A percentile compares a stretch with the other conserved stretches of the same genome.
These are phyloP conservation scores for Hippocampus mohnikei DNA, from an alignment of 2,113 vertebrate species.

Conservation along the genomic window DNA sequence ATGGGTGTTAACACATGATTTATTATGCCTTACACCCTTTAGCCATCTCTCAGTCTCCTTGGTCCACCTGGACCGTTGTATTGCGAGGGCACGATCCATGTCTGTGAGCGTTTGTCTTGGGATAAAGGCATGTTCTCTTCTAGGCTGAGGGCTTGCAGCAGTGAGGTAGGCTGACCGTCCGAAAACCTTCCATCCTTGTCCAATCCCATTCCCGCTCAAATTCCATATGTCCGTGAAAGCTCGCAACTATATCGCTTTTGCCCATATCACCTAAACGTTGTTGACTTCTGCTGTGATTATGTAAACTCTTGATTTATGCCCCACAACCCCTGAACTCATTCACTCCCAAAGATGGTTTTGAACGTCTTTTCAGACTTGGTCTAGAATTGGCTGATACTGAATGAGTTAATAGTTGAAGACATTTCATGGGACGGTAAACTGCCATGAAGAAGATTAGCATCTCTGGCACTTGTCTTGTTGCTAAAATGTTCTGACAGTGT, in stretches of 20 bases:
- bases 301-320: not conserved
- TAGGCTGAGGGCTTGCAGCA: slow-evolving; percentile 60
- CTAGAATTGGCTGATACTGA: too few species aligned
- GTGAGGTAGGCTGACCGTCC: slow-evolving; percentile 65
- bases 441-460: not conserved
- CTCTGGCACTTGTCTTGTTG: not conserved
- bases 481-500: not conserved
- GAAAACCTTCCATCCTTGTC: slow-evolving; percentile 39
- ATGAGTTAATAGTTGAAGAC: not conserved
- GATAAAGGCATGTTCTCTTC: slow-evolving; percentile 45
- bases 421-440: not conserved
- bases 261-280: not conserved
- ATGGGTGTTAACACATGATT: slow-evolving; percentile 62
- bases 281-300: not conserved
- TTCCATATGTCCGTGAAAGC: slow-evolving; percentile 36
- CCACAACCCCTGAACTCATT: not conserved
- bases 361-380: too few species aligned
- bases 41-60: slow-evolving; percentile 68
- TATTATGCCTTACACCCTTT: slow-evolving; percentile 72
- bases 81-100: slow-evolving; percentile 46
- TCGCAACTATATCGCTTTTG: not conserved
- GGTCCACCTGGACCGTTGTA: slow-evolving; percentile 57
- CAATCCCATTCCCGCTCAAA: slow-evolving; percentile 41
- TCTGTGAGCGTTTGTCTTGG: slow-evolving; percentile 63
- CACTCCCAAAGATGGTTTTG: too few species aligned